Conservation (phyloP, 2,888 invertebrate genomes). For the Cephus nigrinus region DNA sequence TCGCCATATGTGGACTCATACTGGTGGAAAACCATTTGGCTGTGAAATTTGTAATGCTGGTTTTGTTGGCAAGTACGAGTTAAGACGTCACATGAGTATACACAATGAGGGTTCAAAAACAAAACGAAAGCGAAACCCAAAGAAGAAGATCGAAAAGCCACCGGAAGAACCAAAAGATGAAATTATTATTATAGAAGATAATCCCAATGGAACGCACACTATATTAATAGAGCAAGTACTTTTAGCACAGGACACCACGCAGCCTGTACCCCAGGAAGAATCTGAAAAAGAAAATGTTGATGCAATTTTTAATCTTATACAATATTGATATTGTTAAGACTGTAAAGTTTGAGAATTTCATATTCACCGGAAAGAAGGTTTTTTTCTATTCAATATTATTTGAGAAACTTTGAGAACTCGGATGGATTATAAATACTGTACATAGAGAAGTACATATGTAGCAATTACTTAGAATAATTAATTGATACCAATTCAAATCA, state of each 20-base stretch:
- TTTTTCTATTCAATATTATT: not conserved
- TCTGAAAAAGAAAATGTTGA: slow-evolving; percentile 60
- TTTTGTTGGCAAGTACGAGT: slow-evolving; percentile 60
- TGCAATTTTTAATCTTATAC: slow-evolving; percentile 56
- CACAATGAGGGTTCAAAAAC: slow-evolving; percentile 48
- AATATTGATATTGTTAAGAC: slow-evolving; percentile 39
- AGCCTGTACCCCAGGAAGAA: slow-evolving; percentile 48
- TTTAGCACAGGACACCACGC: slow-evolving; percentile 43
- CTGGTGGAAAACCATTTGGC: slow-evolving; percentile 53
- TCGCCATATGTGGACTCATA: slow-evolving; percentile 59
- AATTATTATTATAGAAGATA: slow-evolving; percentile 25
- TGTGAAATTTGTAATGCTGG: slow-evolving; percentile 56
- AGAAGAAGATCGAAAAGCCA: slow-evolving; percentile 24
- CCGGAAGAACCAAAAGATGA: slow-evolving; percentile 27
- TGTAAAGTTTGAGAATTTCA: not conserved
- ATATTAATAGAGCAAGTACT: slow-evolving; percentile 55
- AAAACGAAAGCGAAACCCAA: slow-evolving; percentile 33
- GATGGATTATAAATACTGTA: not conserved
- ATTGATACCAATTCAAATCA: not conserved
- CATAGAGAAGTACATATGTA: not conserved
- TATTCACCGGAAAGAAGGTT: not conserved
- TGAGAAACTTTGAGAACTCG: not conserved
- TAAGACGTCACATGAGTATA: slow-evolving; percentile 58
- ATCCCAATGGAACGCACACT: slow-evolving; percentile 34
- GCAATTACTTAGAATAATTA: not conserved